Base-by-base conservation (phyloP, 2,797 vertebrate genomes). In the Helicolenus hilgendorfi region DNA sequence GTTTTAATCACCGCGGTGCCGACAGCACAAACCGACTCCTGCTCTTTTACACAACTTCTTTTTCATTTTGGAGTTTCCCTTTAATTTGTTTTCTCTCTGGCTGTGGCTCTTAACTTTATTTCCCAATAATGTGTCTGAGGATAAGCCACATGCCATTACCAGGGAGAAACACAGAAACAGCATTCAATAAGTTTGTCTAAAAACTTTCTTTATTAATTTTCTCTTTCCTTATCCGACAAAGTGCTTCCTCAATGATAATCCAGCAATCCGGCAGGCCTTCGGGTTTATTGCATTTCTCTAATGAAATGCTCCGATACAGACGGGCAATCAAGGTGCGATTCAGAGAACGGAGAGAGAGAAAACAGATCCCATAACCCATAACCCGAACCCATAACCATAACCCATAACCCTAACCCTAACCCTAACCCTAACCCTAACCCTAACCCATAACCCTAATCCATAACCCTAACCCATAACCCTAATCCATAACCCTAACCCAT, bases 201-300 rank as follows among this genome's bases (percentile, higher is more conserved):
- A 95, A 95, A 94, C 75, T 82, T 94, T 92, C 84, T 94, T 96
- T 94, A 95, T 94, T 95, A 92, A 95, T 96, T 96, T 95, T 94
- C 55, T 93, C 70, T 90, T 93, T 77, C 89, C 92, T 91, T 95
- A 95, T 97, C 91, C 79, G 41, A 91, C 89, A 93, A 95, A 94
- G 91, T 87, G 91, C 92, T 96, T 95, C 90, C 94, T 93, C 92
- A 89, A 60, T 95, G 89, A 96, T 97, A 97, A 96, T 96, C 90
- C 92, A 85, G 87, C 81, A 93, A 96, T 95, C 92, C 89, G 84
- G 81, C 86, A 85, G 84, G 91, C 92, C 94, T 89, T 82, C 90
- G 95, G 86, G 86, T 94, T 96, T 97, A 97, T 97, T 97, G 94
- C 95, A 92, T 96, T 97, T 95, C 93, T 97, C 88, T 96, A 96